phyloP scores from a whole-genome alignment of 2,888 invertebrate species.

The Eulithis prunata region DNA sequence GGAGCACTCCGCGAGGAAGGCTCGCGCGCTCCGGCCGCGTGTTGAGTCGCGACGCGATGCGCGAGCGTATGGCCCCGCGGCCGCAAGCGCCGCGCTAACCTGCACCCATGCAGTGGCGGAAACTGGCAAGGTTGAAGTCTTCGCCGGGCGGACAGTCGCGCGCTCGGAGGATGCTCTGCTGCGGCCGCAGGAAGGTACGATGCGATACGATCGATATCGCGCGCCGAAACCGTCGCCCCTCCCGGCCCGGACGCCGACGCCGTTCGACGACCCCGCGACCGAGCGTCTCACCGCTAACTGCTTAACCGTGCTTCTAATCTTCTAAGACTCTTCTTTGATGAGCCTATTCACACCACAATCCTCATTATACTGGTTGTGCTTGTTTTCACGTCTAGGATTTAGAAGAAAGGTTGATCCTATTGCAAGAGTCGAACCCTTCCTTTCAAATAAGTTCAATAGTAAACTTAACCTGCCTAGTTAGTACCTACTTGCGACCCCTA shows the following conservation, averaged over 20 bases:
- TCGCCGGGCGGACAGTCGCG: slow-evolving; percentile 86
- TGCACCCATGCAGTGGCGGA: slow-evolving; percentile 93
- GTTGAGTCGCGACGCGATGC: slow-evolving; percentile 75
- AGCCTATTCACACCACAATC: slow-evolving; percentile 3
- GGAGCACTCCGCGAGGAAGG: slow-evolving; percentile 80
- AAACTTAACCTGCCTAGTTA: not conserved
- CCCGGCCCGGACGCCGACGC: slow-evolving; percentile 80
- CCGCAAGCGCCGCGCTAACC: slow-evolving; percentile 86
- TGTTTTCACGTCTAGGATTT: not conserved
- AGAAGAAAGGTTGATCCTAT: not conserved
- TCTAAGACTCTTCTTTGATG: slow-evolving; percentile 28
- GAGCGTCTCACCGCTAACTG: slow-evolving; percentile 54
- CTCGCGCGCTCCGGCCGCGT: slow-evolving; percentile 82
- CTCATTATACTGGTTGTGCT: not conserved
- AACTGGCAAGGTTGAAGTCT: slow-evolving; percentile 91
- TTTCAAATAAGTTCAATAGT: not conserved
- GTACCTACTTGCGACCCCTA: not conserved
- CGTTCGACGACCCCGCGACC: slow-evolving; percentile 79
- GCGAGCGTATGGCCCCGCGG: slow-evolving; percentile 78
- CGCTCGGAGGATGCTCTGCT: slow-evolving; percentile 97
- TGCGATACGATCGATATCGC: slow-evolving; percentile 82
- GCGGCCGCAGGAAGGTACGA: slow-evolving; percentile 95
- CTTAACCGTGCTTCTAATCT: slow-evolving; percentile 62
- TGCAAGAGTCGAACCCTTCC: not conserved
- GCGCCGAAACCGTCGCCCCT: slow-evolving; percentile 81